Percentiles rank a stretch among this genome's conserved stretches.
Conservation (phyloP, 2,113 vertebrate species). For the Macrotis lagotis region DNA sequence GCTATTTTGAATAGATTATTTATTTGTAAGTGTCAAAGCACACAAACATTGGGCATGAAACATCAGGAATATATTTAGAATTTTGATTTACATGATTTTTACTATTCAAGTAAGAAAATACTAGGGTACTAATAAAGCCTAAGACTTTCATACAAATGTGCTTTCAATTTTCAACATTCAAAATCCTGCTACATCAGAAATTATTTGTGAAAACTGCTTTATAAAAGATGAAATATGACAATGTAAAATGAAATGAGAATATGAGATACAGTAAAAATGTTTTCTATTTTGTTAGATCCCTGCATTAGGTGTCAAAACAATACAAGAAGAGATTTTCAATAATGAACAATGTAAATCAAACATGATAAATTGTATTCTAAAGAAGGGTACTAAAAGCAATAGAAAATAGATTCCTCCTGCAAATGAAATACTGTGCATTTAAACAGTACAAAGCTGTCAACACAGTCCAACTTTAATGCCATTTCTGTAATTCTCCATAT, state of each 20-base stretch:
- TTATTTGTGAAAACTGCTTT: conserved; percentile 4
- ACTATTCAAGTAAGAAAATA: conserved; percentile 22
- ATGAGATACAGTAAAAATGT: not conserved
- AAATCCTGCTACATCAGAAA: conserved; percentile 12
- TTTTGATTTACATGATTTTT: not conserved
- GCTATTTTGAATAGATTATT: not conserved
- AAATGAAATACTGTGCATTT: conserved; percentile 61
- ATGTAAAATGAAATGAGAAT: conserved; percentile 50
- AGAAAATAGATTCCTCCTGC: conserved; percentile 59
- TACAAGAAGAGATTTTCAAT: conserved; percentile 55
- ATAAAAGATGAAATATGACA: conserved; percentile 39
- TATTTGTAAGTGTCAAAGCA: conserved; percentile 29
- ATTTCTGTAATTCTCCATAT: conserved; percentile 38
- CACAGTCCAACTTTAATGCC: conserved; percentile 29
- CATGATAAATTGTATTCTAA: conserved; percentile 46
- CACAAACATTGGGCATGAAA: not conserved
- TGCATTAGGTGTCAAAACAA: conserved; percentile 53
- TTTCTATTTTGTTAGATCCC: conserved; percentile 51
- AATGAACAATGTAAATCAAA: conserved; percentile 62
- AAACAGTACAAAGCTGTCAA: conserved; percentile 55
- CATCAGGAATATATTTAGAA: conserved; percentile 37
- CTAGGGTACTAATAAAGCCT: conserved; percentile 22
- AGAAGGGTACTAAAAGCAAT: conserved; percentile 53
- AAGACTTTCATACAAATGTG: conserved; percentile 29
- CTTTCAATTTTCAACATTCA: conserved; percentile 36